These are phyloP conservation scores for Heliconius hortense DNA, from an alignment of 2,888 invertebrate genomes.

Conservation along the genomic window DNA sequence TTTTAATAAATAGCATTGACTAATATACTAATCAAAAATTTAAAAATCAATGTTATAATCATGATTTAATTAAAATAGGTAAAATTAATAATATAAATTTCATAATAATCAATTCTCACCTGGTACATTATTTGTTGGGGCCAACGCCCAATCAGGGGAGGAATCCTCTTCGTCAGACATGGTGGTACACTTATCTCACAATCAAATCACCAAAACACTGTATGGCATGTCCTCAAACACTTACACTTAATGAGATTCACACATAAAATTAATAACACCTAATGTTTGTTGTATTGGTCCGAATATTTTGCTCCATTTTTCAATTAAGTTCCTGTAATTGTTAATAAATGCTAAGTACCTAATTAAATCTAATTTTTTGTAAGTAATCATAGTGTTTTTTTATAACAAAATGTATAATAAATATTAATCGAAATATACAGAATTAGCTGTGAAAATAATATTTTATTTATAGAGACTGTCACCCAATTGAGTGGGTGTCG, in stretches of 20 bases:
- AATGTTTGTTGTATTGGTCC: constrained; percentile 50
- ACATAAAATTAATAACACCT: constrained; percentile 44
- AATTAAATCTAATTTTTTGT: background rate
- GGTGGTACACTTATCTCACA: constrained; percentile 45
- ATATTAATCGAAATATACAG: background rate
- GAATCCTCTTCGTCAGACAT: constrained; percentile 80
- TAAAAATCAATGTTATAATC: too few relatives aligned
- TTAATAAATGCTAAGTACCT: constrained; percentile 14
- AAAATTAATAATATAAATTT: too few relatives aligned
- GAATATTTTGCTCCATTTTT: constrained; percentile 51
- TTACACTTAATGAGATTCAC: constrained; percentile 50
- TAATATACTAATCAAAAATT: too few relatives aligned
- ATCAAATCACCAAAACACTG: constrained; percentile 48
- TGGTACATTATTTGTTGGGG: constrained; percentile 72
- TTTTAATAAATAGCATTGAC: too few relatives aligned
- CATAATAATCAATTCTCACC: constrained; percentile 55
- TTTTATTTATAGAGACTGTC: constrained; percentile 33
- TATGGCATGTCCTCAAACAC: constrained; percentile 52
- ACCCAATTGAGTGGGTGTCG: constrained; percentile 45
- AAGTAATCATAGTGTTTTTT: background rate
- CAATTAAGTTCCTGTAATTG: constrained; percentile 49
- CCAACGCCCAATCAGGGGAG: constrained; percentile 71
- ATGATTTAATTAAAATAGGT: too few relatives aligned
- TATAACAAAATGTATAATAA: background rate
- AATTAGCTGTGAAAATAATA: constrained; percentile 14